These are phyloP conservation scores for Sitophilus oryzae DNA, from an alignment of 1,140 invertebrate genomes.

Conservation along the genomic window DNA sequence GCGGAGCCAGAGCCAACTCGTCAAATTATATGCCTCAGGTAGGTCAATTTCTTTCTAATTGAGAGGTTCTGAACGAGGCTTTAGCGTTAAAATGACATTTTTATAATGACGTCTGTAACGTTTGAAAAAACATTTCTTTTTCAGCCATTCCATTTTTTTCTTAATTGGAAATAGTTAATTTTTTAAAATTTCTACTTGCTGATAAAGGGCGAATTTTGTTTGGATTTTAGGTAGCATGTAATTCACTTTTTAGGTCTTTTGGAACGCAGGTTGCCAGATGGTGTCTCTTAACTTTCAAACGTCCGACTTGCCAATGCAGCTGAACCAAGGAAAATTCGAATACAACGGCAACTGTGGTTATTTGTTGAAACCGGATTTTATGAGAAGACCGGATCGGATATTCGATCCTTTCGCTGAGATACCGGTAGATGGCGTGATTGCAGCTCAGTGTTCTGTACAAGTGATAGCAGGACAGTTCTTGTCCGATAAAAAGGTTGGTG, in stretches of 20 bases:
- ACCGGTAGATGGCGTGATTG: slow-evolving; percentile 98
- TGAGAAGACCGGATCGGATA: slow-evolving; percentile 89
- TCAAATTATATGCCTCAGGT: slow-evolving; percentile 99
- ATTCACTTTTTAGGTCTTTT: slow-evolving; percentile 63
- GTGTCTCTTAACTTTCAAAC: slow-evolving; percentile 99
- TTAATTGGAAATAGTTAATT: too few relatives aligned
- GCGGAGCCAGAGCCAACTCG: slow-evolving; percentile 96
- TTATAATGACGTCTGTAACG: too few relatives aligned
- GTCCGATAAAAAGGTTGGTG: slow-evolving; percentile 97
- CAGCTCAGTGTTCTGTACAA: slow-evolving; percentile 95
- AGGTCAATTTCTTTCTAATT: too few relatives aligned
- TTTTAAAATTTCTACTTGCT: too few relatives aligned
- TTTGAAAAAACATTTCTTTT: too few relatives aligned
- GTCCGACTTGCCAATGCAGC: slow-evolving; percentile 97
- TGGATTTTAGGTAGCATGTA: slow-evolving; percentile 2
- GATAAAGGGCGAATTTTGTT: neutral
- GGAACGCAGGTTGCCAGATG: slow-evolving; percentile 94
- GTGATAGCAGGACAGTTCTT: slow-evolving; percentile 99
- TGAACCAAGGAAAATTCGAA: slow-evolving; percentile 99
- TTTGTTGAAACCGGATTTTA: slow-evolving; percentile 98
- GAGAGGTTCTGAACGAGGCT: too few relatives aligned
- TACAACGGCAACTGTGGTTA: slow-evolving; percentile 97
- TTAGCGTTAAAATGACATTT: too few relatives aligned
- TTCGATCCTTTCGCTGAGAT: slow-evolving; percentile 99
- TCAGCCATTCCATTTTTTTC: too few relatives aligned